Base-by-base conservation (phyloP, 2,797 vertebrate species). In the Fringilla coelebs region DNA sequence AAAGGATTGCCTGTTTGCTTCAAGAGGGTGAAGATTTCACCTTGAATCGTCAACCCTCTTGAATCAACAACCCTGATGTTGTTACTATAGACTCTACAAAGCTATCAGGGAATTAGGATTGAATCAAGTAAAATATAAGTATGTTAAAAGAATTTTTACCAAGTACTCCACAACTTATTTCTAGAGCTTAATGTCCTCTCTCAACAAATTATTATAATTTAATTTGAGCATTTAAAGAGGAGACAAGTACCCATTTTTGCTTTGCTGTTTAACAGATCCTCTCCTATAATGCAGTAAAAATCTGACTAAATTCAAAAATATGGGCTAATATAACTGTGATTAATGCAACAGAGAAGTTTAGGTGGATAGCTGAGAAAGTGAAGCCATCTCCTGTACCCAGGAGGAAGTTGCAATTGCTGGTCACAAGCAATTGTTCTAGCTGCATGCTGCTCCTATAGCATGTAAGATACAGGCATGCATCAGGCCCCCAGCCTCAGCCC, bases 391-490 rank as follows among this genome's bases (percentile, higher is more conserved):
- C 29, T 9, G 11, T 29, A 67, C 5, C 21, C 45, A 77, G 41
- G 11, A 71, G 15, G 24, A 88, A 75, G 18, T 54, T 24, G 11
- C 26, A 81, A 4, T 28, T 84, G 25, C 54, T 7, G 9, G 26
- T 41, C 9, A 5, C 46, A 74, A 36, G 26, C 32, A 52, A 60
- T 58, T 51, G 16, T 10, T 36, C 32, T 36, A 71, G 11, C 36
- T 88, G n/a, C 16, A 49, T 81, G 31, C 62, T 88, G 9, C 7
- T 22, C 12, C 34, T 65, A 4, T 36, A 34, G 17, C 5, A 31
- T 0, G 0, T 52, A 61, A 46, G 32, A 58, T n/a, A 52, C 4
- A 65, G 24, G 10, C 4, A 36, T 3, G 5, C 28, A 71, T 36
- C 40, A 87, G 68, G 28, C 7, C 34, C 15, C 6, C 34, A 76